Conservation (phyloP, 2,797 vertebrate species). For the Spizella passerina region DNA sequence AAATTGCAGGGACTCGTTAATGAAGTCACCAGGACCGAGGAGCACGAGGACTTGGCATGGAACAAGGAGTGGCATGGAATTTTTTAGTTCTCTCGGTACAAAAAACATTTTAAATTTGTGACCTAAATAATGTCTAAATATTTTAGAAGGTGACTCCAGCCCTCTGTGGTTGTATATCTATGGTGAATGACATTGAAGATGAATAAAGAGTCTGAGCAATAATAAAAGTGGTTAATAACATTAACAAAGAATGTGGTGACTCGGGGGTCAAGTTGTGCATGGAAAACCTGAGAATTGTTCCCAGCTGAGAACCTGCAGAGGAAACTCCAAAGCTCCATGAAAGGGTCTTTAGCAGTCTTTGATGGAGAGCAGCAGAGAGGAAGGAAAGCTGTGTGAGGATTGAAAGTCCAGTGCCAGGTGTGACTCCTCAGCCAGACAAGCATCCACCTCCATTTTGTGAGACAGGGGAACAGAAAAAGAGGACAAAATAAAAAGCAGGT, state of each 20-base stretch:
- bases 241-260: not conserved
- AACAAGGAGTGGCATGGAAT: not conserved
- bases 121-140: not conserved
- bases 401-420: not conserved
- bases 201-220: not conserved
- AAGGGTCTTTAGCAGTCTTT: not conserved
- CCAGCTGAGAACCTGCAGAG: not conserved
- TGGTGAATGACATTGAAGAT: not conserved
- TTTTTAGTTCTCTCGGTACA: not conserved
- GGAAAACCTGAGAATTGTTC: not conserved
- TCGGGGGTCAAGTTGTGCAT: rapidly evolving
- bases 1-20: not conserved
- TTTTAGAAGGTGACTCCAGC: not conserved
- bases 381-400: not conserved
- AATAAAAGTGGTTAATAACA: not conserved
- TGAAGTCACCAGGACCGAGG: not conserved
- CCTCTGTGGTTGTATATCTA: not conserved
- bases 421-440: not conserved
- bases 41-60: not conserved
- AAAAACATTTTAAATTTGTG: not conserved
- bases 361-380: not conserved
- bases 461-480: not conserved
- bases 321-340: not conserved
- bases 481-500: not conserved
- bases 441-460: not conserved